These are phyloP conservation scores for Numida meleagris DNA, from an alignment of 2,113 vertebrate species.

Conservation along the genomic window DNA sequence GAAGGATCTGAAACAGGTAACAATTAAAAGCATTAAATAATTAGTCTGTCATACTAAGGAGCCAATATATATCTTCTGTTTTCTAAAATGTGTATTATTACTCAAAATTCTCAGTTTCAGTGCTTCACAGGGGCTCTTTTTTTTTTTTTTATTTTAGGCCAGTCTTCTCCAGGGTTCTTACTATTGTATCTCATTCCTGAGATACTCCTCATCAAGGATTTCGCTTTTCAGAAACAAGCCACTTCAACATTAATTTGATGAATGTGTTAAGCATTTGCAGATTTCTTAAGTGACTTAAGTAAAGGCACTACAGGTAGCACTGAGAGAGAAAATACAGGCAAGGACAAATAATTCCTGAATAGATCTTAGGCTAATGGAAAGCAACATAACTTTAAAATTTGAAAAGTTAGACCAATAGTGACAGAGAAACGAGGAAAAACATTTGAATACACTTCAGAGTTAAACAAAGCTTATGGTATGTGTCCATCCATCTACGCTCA, in stretches of 20 bases:
- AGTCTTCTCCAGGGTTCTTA: not conserved
- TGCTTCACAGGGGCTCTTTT: not conserved
- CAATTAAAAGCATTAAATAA: not conserved
- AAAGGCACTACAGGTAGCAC: not conserved
- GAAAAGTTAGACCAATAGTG: not conserved
- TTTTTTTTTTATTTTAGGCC: not conserved
- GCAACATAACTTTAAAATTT: not conserved
- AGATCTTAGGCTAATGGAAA: constrained; percentile 16
- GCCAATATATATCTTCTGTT: accelerated
- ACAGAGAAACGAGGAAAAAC: not conserved
- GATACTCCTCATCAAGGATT: not conserved
- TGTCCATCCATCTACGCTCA: not conserved
- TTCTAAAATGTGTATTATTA: not conserved
- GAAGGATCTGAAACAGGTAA: not conserved
- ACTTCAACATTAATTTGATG: not conserved
- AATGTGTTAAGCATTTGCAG: not conserved
- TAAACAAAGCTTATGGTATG: not conserved
- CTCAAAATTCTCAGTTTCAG: not conserved
- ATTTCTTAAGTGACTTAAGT: not conserved
- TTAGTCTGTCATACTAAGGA: not conserved
- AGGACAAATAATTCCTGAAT: not conserved
- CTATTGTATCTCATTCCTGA: not conserved
- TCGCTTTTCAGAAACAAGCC: not conserved
- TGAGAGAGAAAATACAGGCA: not conserved
- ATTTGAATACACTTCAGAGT: not conserved